phyloP scores from a whole-genome alignment of 2,888 invertebrate genomes.

The Dromius quadrimaculatus region DNA sequence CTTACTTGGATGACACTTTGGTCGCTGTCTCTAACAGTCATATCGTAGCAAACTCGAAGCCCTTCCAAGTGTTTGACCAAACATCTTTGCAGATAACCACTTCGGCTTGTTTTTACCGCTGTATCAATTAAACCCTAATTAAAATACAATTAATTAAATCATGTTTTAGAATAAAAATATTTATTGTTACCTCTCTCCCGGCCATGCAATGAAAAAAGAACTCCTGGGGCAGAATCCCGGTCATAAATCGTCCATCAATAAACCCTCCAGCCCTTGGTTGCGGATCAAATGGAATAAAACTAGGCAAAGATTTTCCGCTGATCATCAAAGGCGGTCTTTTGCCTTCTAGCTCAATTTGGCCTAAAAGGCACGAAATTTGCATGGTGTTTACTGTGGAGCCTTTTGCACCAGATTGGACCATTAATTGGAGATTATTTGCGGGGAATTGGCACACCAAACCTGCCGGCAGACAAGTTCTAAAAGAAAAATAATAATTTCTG shows the following conservation, averaged over 20 bases:
- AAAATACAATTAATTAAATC: slow-evolving; percentile 45
- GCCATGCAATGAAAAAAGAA: slow-evolving; percentile 99
- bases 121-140: slow-evolving; percentile 95
- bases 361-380: slow-evolving; percentile 97
- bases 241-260: slow-evolving; percentile 96
- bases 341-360: slow-evolving; percentile 99
- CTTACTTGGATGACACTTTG: slow-evolving; percentile 87
- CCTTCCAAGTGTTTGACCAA: slow-evolving; percentile 98
- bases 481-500: slow-evolving; percentile 50
- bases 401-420: slow-evolving; percentile 99
- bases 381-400: slow-evolving; percentile 98
- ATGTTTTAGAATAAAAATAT: not conserved
- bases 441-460: slow-evolving; percentile 93
- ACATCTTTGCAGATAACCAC: slow-evolving; percentile 97
- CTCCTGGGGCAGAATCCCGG: slow-evolving; percentile 98
- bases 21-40: slow-evolving; percentile 96
- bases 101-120: slow-evolving; percentile 98
- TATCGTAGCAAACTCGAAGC: slow-evolving; percentile 90
- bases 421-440: slow-evolving; percentile 95
- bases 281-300: slow-evolving; percentile 89
- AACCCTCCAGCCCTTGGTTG: slow-evolving; percentile 96
- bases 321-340: slow-evolving; percentile 96
- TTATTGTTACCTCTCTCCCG: slow-evolving; percentile 85
- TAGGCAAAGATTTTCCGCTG: slow-evolving; percentile 91
- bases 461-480: slow-evolving; percentile 81